Evolutionary conservation across 1,140 invertebrate genomes (phyloP).

Genomic region (Hypsibius dujardini): DNA sequence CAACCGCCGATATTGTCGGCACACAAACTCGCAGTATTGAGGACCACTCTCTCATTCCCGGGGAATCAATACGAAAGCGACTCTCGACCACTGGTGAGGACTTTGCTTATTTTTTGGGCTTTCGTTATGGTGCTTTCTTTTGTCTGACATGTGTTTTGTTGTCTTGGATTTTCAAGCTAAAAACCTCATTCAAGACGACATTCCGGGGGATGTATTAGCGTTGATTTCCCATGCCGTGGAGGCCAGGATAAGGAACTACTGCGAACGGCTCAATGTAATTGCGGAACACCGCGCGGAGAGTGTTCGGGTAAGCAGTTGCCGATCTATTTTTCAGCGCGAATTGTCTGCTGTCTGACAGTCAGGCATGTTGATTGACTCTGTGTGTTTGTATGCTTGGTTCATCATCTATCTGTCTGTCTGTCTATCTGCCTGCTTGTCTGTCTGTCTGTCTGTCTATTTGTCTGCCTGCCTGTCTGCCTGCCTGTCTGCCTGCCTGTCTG

Average conservation of each 20-base stretch:
- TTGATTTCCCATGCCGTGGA: constrained; percentile 86
- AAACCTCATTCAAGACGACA: constrained; percentile 66
- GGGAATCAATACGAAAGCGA: constrained; percentile 52
- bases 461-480: no score
- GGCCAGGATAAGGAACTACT: constrained; percentile 69
- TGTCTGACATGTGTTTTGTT: constrained; percentile 15
- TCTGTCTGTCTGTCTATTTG: no score
- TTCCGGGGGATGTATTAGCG: constrained; percentile 64
- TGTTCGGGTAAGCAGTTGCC: constrained; percentile 46
- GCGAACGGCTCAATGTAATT: constrained; percentile 79
- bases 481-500: no score
- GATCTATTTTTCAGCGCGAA: no score
- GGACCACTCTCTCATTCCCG: constrained; percentile 73
- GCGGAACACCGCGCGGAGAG: constrained; percentile 83
- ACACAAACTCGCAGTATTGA: constrained; percentile 87
- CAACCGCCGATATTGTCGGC: constrained; percentile 76
- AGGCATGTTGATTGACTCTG: no score
- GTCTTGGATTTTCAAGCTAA: constrained; percentile 36
- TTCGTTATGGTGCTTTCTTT: no score
- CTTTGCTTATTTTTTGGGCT: no score
- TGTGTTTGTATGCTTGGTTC: no score
- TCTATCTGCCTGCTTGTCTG: no score
- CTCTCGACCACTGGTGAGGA: constrained; percentile 52
- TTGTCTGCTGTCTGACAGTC: no score
- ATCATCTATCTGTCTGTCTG: no score